These are phyloP conservation scores for Gobiocypris rarus DNA, from an alignment of 2,113 vertebrate genomes.

Conservation along the genomic window DNA sequence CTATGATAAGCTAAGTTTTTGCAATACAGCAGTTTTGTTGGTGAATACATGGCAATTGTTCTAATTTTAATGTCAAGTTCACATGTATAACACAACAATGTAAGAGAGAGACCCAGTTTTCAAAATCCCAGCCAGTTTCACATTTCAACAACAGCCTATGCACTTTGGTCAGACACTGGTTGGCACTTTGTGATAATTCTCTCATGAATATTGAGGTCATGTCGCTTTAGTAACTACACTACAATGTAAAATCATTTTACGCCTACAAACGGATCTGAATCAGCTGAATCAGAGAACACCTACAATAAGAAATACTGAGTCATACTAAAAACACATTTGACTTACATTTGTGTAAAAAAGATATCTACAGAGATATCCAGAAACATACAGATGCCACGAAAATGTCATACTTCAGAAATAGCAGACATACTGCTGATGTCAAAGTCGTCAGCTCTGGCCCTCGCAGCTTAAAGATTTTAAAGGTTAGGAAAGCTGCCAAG, in stretches of 20 bases:
- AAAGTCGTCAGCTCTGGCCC: background rate
- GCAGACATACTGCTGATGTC: background rate
- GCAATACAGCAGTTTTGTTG: background rate
- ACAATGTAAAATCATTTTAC: background rate
- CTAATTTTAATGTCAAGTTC: constrained; percentile 7
- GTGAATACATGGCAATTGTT: background rate
- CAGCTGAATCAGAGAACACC: constrained; percentile 55
- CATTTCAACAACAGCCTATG: background rate
- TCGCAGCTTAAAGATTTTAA: background rate
- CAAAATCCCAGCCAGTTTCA: background rate
- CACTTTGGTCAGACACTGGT: background rate
- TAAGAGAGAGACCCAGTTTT: constrained; percentile 15
- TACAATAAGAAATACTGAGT: constrained; percentile 59
- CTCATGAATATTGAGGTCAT: constrained; percentile 35
- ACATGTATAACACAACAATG: background rate
- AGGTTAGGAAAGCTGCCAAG: background rate
- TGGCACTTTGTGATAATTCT: background rate
- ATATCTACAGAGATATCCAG: constrained; percentile 1
- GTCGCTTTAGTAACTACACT: background rate
- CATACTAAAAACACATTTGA: constrained; percentile 47
- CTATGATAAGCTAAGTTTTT: too few relatives aligned
- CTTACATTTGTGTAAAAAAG: constrained; percentile 42
- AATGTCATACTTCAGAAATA: background rate
- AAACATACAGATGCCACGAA: background rate
- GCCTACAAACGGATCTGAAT: constrained; percentile 8